Evolutionary conservation across 2,888 invertebrate genomes (phyloP), one percentile per base, ranked within the genome.

Genomic region (Caenorhabditis afra): DNA sequence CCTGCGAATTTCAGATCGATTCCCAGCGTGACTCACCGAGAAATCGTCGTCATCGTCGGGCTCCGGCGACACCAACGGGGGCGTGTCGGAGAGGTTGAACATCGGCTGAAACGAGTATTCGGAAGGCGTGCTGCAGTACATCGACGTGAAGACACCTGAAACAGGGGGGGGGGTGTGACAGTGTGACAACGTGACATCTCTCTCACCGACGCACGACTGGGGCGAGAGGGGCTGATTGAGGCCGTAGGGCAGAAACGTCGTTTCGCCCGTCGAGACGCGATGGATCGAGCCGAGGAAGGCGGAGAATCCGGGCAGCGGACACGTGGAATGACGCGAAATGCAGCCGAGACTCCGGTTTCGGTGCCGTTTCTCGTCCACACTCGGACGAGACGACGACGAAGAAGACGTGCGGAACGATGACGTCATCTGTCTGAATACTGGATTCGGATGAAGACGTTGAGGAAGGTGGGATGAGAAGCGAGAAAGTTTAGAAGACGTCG

Each of bases 71-170:
- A 74, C 74, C 3, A 79, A 41, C 35, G 74, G 74, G 3, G 79
- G 79, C 0, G 79, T 79, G 47, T 74, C 74, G 0, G 74, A 70
- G 1, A 79, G 39, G 20, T 65, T 62, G 52, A 79, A 79, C 74
- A 75, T 79, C 57, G 79, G 68, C 49, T 75, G 74, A 47, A 79
- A 74, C 23, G 74, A 75, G 49, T 74, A 74, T 45, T 79, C 70
- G 5, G 71, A 65, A 0, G 79, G 67, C 0, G 61, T 65, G 29
- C 49, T 50, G 22, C 79, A 79, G 52, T 79, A 79, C 74, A 79
- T 79, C 37, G 79, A 79, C 7, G 74, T 75, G 70, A 79, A 79
- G 3, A 79, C 74, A 10, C 77, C 77, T 77, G 65, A 3, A 76
- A 68, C 5, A 3, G 18, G n/a, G 14, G 41, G 41, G 41, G 14